These are phyloP conservation scores for Furcifer pardalis DNA, from an alignment of 2,797 vertebrate genomes.

Conservation along the genomic window DNA sequence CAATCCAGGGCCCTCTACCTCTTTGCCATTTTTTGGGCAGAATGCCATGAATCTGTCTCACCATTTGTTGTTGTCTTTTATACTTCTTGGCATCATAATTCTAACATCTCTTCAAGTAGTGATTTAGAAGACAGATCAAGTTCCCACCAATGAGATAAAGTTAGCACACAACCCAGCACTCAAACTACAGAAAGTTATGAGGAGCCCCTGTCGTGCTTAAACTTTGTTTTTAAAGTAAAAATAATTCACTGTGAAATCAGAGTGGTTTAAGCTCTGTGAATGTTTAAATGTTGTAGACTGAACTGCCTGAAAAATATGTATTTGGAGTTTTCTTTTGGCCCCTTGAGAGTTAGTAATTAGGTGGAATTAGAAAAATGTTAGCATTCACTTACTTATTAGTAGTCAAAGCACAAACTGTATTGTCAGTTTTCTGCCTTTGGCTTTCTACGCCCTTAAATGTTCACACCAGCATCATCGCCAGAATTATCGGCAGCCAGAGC, in stretches of 20 bases:
- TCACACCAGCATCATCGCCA: conserved; percentile 82
- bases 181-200: conserved; percentile 57
- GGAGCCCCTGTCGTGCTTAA: conserved; percentile 60
- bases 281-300: conserved; percentile 67
- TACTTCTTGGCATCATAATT: conserved; percentile 69
- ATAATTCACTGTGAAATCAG: conserved; percentile 61
- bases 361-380: conserved; percentile 76
- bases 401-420: conserved; percentile 80
- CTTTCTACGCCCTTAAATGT: conserved; percentile 81
- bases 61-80: conserved; percentile 52
- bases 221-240: conserved; percentile 62
- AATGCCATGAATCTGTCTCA: conserved; percentile 55
- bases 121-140: conserved; percentile 68
- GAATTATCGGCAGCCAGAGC: conserved; percentile 78
- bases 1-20: conserved; percentile 56
- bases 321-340: conserved; percentile 69
- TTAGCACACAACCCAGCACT: conserved; percentile 49
- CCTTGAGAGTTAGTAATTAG: conserved; percentile 75
- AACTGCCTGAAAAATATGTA: conserved; percentile 71
- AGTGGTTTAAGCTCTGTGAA: conserved; percentile 55
- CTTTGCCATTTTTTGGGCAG: conserved; percentile 51
- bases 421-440: conserved; percentile 81
- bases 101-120: conserved; percentile 65
- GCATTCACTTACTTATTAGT: conserved; percentile 77
- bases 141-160: conserved; percentile 61